Conservation (phyloP, 2,888 invertebrate species). For the Xestobium rufovillosum region DNA sequence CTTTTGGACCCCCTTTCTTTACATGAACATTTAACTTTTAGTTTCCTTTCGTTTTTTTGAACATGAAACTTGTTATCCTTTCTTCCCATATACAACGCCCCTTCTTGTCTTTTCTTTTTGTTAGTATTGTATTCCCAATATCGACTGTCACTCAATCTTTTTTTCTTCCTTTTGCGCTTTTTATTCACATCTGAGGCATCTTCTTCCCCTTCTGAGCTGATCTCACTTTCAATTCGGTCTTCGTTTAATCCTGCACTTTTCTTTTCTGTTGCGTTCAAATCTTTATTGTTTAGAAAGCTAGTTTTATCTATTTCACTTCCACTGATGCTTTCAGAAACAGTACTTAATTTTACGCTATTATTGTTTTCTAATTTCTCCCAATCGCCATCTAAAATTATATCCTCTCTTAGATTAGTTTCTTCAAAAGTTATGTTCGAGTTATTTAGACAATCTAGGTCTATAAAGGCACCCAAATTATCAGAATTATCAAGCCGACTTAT, state of each 20-base stretch:
- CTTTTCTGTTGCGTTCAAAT: constrained; percentile 10
- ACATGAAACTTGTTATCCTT: constrained; percentile 13
- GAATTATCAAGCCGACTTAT: too few relatives aligned
- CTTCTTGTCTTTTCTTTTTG: constrained; percentile 12
- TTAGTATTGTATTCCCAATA: constrained; percentile 14
- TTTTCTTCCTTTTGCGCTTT: constrained; percentile 14
- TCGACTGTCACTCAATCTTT: constrained; percentile 13
- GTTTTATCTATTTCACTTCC: too few relatives aligned
- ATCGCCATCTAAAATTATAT: too few relatives aligned
- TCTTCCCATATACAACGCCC: constrained; percentile 11
- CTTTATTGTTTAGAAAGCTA: too few relatives aligned
- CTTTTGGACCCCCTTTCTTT: constrained; percentile 10
- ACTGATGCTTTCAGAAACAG: too few relatives aligned
- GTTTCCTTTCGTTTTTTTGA: constrained; percentile 11
- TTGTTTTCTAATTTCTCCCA: too few relatives aligned
- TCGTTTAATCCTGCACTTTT: constrained; percentile 11
- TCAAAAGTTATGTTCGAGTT: too few relatives aligned
- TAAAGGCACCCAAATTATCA: too few relatives aligned
- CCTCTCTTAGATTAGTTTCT: too few relatives aligned
- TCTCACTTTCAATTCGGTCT: constrained; percentile 10
- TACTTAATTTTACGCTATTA: too few relatives aligned
- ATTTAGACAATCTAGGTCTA: too few relatives aligned
- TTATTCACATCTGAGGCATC: constrained; percentile 9
- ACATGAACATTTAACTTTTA: constrained; percentile 12
- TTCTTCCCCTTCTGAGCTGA: constrained; percentile 12